A percentile compares a stretch with the other conserved stretches of the same genome.
These are phyloP conservation scores for Pedionomus torquatus DNA, from an alignment of 2,113 vertebrate genomes.

Conservation along the genomic window DNA sequence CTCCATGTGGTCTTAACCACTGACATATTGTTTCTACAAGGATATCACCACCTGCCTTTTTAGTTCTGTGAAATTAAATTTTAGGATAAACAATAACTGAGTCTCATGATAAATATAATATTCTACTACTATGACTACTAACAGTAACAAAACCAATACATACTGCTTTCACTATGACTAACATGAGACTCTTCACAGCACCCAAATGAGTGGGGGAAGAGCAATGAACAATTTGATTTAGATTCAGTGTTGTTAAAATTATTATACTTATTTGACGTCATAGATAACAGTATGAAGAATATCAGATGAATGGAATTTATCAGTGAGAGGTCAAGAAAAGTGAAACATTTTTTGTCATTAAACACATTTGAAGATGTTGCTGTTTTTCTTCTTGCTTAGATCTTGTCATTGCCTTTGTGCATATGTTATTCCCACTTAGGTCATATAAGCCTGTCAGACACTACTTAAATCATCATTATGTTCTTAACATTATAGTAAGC, in stretches of 20 bases:
- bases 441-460: neutral
- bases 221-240: neutral
- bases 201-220: neutral
- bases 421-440: neutral
- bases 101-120: rapidly evolving
- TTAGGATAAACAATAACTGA: neutral
- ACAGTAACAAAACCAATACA: neutral
- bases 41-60: neutral
- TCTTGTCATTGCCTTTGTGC: neutral
- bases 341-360: neutral
- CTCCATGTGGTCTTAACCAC: neutral
- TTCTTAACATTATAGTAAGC: neutral
- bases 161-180: neutral
- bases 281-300: neutral
- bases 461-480: neutral
- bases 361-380: neutral
- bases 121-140: neutral
- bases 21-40: neutral
- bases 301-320: neutral
- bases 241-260: neutral
- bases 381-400: neutral
- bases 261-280: neutral
- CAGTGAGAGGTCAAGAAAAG: neutral
- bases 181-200: neutral
- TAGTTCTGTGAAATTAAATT: neutral